Base-by-base conservation (phyloP, 1,140 invertebrate genomes). In the Drosophila novamexicana region DNA sequence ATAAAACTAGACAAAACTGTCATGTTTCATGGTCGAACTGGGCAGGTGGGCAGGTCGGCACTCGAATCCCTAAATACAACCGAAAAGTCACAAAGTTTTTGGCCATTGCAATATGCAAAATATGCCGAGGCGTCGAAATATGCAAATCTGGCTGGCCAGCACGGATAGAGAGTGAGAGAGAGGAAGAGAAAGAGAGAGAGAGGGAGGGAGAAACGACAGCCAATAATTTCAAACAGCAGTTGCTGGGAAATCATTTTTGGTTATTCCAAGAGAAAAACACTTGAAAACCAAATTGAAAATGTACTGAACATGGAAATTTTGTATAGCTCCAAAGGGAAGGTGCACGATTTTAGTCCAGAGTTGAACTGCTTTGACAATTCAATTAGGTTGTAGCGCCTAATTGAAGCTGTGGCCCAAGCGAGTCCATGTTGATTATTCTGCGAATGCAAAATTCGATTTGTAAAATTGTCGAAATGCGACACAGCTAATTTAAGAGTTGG, bases 51-150 rank as follows among this genome's bases (percentile, higher is more conserved):
- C 32, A 64, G n/a, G n/a, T n/a, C 54, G 22, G 22, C 22, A 66
- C 66, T 76, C 39, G 47, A 74, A 42, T 44, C 44, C 34, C 37
- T 53, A 16, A 39, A 22, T 29, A 16, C 16, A 39, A 18, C 39
- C 42, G 44, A 66, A 81, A 81, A 84, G 77, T 85, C 77, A 84
- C 63, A 81, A 84, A 81, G 61, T 81, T 84, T 76, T 75, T 62
- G 63, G 59, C 58, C 69, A 65, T 68, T 74, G 79, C 50, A 59
- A 67, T 82, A 80, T 83, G 81, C 73, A 76, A 83, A 83, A 50
- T 44, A 49, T 49, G 52, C 42, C 66, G 61, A 82, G 80, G 63
- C 77, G 64, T 66, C 54, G 57, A 69, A 74, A 74, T 74, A 75
- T 75, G 72, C 67, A 75, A 73, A 59, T 75, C 37, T 47, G 22